Evolutionary conservation across 2,113 vertebrate species (phyloP), one percentile per base, ranked within the genome.

Genomic region (Lepidothrix coronata): DNA sequence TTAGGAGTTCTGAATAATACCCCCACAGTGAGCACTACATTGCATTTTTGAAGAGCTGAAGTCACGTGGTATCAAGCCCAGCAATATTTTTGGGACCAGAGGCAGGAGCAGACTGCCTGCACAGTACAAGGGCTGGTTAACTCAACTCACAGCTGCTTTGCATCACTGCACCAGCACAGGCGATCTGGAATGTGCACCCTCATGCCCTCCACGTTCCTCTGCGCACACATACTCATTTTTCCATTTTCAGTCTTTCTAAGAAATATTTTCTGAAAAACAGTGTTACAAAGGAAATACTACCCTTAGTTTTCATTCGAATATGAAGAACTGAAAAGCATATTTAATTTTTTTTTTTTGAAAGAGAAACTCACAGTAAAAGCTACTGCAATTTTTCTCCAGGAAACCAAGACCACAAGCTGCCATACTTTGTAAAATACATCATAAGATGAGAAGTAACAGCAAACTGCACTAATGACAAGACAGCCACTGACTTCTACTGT

Each of bases 141-240:
- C 70, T 51, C 0, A 0, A 19, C 76, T 63, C 43, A 14, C 94
- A 94, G 93, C 93, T 95, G 95, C 88, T 96, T 74, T 94, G 88
- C 82, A 96, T 96, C 93, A 94, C 54, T 0, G 0, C 71, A 46
- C 27, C 84, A 92, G 91, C 94, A 75, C 84, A 57, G 82, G 55
- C 30, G 0, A 92, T 9, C 55, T 89, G 93, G 92, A 96, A 97
- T 90, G 88, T 55, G 91, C 92, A 92, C 93, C 73, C 90, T 73
- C 24, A 22, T 90, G 93, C 88, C 95, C 92, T 93, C 76, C 65
- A 12, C 76, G 75, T 97, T 96, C 94, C 92, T 95, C 90, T 18
- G 33, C 0, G 1, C 68, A 57, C 48, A 83, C 71, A 94, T 0
- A 73, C n/a, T 55, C 74, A 9, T 55, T 89, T 91, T 83, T 72